Evolutionary conservation across 1,140 invertebrate genomes (phyloP).

Genomic region (Drosophila takahashii): DNA sequence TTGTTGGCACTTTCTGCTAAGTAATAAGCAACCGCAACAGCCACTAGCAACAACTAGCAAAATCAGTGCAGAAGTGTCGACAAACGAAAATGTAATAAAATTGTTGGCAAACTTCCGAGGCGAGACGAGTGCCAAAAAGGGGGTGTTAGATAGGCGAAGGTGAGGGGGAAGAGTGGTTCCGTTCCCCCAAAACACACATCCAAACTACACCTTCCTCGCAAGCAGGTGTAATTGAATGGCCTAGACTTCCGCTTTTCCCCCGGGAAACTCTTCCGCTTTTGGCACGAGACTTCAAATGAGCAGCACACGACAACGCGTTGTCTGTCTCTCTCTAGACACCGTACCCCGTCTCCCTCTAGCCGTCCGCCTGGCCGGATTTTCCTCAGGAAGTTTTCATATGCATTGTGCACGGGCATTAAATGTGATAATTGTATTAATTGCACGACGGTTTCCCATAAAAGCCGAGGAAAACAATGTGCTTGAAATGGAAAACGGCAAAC

Average conservation of each 20-base stretch:
- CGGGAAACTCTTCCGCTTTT: constrained; percentile 58
- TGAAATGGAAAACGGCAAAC: constrained; percentile 9
- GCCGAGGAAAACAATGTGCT: constrained; percentile 37
- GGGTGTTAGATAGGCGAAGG: background rate
- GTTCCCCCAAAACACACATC: background rate
- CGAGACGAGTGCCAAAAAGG: constrained; percentile 42
- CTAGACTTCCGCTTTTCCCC: constrained; percentile 30
- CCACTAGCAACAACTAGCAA: constrained; percentile 33
- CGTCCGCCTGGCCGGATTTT: constrained; percentile 27
- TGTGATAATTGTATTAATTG: constrained; percentile 79
- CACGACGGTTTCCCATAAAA: constrained; percentile 53
- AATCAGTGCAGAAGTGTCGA: constrained; percentile 69
- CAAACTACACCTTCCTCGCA: constrained; percentile 39
- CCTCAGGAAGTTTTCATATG: constrained; percentile 61
- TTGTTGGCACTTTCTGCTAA: constrained; percentile 71
- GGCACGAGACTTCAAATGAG: constrained; percentile 61
- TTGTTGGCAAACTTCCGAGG: constrained; percentile 74
- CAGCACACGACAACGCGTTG: constrained; percentile 10
- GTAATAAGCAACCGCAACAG: constrained; percentile 69
- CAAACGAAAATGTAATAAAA: constrained; percentile 81
- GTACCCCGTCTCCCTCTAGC: constrained; percentile 8
- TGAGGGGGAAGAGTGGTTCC: too few species aligned
- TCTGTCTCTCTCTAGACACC: constrained; percentile 9
- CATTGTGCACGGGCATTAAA: constrained; percentile 69
- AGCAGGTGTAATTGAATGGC: constrained; percentile 80